phyloP scores from a whole-genome alignment of 2,888 invertebrate species.

The Philereme transversata region DNA sequence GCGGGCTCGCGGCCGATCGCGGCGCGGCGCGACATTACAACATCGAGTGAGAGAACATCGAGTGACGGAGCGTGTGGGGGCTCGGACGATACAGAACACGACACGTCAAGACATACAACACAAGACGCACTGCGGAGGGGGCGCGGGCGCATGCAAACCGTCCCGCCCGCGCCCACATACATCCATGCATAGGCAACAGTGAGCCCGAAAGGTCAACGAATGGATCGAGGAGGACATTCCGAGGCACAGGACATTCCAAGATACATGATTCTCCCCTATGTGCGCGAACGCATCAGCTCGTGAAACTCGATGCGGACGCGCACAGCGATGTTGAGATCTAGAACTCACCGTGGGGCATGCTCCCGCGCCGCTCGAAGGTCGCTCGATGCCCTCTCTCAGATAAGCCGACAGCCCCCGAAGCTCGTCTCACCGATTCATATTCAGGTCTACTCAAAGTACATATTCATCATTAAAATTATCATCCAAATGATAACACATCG shows the following conservation, averaged over 20 bases:
- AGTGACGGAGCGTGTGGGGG: conserved; percentile 61
- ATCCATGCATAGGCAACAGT: conserved; percentile 78
- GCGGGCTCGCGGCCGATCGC: conserved; percentile 53
- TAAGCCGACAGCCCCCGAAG: conserved; percentile 32
- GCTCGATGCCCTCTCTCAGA: conserved; percentile 41
- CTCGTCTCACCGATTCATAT: conserved; percentile 50
- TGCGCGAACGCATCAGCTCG: conserved; percentile 67
- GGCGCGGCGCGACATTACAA: conserved; percentile 59
- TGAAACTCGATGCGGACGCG: conserved; percentile 64
- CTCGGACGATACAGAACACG: conserved; percentile 77
- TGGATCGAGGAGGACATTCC: conserved; percentile 84
- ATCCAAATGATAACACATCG: conserved; percentile 13
- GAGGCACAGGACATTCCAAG: conserved; percentile 86
- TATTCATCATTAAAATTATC: conserved; percentile 24
- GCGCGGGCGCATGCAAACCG: conserved; percentile 73
- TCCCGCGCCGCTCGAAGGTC: conserved; percentile 45
- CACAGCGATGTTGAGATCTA: conserved; percentile 84
- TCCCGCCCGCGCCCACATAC: conserved; percentile 68
- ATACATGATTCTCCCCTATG: conserved; percentile 84
- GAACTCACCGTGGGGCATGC: conserved; percentile 76
- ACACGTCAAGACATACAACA: conserved; percentile 82
- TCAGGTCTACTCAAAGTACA: conserved; percentile 61
- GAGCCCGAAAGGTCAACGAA: conserved; percentile 74
- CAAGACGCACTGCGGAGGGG: conserved; percentile 71
- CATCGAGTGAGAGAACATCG: conserved; percentile 67